Evolutionary conservation across 2,113 vertebrate genomes (phyloP), one percentile per base, ranked within the genome.

Genomic region (Datnioides undecimradiatus): DNA sequence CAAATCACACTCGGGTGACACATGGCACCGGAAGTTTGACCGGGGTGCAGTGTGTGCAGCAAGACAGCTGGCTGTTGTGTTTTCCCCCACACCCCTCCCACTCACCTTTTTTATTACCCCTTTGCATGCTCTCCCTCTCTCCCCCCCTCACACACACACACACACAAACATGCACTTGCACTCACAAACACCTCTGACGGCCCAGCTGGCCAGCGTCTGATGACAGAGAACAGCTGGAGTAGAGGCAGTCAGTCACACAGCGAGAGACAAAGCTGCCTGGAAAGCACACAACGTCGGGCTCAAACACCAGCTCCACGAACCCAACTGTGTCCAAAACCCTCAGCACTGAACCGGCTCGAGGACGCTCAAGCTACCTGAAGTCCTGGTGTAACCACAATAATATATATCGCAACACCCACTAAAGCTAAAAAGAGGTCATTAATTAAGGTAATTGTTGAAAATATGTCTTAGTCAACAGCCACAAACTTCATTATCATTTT

Each of bases 151-250:
- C 73, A 57, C 60, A 73, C 62, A 71, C 41, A 27, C 62, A 23
- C 23, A 17, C 49, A 19, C 48, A 12, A 9, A 41, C 60, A 71
- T 4, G 6, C 58, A 43, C 76, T 11, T 13, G 8, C 66, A 46
- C 76, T 2, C n/a, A 23, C 48, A 40, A 5, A 71, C 79, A 55
- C 59, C 69, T 79, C 86, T 59, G 65, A 81, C 62, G 72, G 73
- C 87, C 88, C 92, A 94, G 93, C 93, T 93, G 93, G 93, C 90
- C 73, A 85, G 86, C 79, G 57, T 86, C 81, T 92, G 90, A 93
- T 88, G 93, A 89, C 91, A 82, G 80, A 81, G 86, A 93, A 94
- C 94, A 95, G 93, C 94, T 94, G 93, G 92, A 92, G 86, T 36
- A 29, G 52, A 55, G 60, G 71, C 76, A 84, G 77, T 65, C 79